These are phyloP conservation scores for Vimba vimba DNA, from an alignment of 2,113 vertebrate species.

Conservation along the genomic window DNA sequence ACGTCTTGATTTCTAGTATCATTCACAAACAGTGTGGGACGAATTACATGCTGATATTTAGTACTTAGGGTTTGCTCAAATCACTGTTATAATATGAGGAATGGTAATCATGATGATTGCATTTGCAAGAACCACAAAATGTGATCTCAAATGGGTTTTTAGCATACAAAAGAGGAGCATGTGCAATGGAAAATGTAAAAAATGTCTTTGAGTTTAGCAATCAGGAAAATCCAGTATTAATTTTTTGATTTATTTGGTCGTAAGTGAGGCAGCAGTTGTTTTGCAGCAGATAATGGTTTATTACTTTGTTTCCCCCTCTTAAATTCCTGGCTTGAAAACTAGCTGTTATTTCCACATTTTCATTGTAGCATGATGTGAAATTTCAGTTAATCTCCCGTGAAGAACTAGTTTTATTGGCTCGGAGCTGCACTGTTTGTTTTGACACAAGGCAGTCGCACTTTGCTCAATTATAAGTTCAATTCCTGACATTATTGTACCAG, in stretches of 20 bases:
- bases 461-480: conserved; percentile 36
- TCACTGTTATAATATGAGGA: no score
- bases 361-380: conserved; percentile 32
- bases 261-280: neutral
- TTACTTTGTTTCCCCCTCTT: conserved; percentile 36
- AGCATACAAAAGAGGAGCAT: neutral
- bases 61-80: no score
- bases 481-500: conserved; percentile 34
- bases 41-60: neutral
- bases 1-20: neutral
- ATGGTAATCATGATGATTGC: neutral
- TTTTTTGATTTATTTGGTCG: neutral
- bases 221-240: neutral
- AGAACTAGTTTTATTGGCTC: conserved; percentile 38
- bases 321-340: conserved; percentile 32
- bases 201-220: neutral
- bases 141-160: neutral
- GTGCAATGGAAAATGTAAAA: neutral
- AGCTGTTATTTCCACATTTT: conserved; percentile 34
- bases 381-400: conserved; percentile 20
- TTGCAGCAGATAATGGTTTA: conserved; percentile 32
- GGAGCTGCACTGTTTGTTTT: conserved; percentile 24
- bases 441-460: neutral
- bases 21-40: neutral
- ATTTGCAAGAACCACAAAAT: neutral